These are phyloP conservation scores for Salminus brasiliensis DNA, from an alignment of 2,113 vertebrate genomes.

Conservation along the genomic window DNA sequence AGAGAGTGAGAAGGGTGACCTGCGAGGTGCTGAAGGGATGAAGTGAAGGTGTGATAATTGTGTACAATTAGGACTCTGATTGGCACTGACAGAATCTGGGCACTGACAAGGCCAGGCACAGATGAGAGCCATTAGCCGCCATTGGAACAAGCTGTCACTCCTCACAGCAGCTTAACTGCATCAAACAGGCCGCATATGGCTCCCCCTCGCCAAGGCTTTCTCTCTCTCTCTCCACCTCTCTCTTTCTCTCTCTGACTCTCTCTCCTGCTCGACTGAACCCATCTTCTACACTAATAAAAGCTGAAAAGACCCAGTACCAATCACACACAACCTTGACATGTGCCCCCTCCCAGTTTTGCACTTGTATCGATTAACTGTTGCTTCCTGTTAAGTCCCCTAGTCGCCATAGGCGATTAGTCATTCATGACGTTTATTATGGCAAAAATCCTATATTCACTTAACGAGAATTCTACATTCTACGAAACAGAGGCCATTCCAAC, in stretches of 20 bases:
- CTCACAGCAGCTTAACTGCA: slow-evolving; percentile 71
- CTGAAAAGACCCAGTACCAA: slow-evolving; percentile 16
- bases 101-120: slow-evolving; percentile 85
- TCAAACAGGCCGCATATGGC: slow-evolving; percentile 44
- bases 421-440: too few relatives aligned
- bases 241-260: neutral
- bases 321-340: neutral
- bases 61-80: slow-evolving; percentile 86
- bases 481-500: too few relatives aligned
- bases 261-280: neutral
- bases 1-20: slow-evolving; percentile 12
- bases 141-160: slow-evolving; percentile 90
- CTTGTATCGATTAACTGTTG: neutral
- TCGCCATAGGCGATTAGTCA: neutral
- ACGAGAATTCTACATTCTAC: too few relatives aligned
- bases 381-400: neutral
- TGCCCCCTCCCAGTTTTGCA: neutral
- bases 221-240: neutral
- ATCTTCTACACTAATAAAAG: slow-evolving; percentile 11
- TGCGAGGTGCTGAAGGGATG: slow-evolving; percentile 64
- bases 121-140: slow-evolving; percentile 84
- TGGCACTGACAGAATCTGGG: slow-evolving; percentile 90
- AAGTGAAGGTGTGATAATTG: slow-evolving; percentile 79
- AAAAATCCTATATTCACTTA: too few relatives aligned
- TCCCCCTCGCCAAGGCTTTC: slow-evolving; percentile 2